Evolutionary conservation across 1,140 invertebrate species (phyloP), one percentile per base, ranked within the genome.

Genomic region (Tetramorium simillimum): DNA sequence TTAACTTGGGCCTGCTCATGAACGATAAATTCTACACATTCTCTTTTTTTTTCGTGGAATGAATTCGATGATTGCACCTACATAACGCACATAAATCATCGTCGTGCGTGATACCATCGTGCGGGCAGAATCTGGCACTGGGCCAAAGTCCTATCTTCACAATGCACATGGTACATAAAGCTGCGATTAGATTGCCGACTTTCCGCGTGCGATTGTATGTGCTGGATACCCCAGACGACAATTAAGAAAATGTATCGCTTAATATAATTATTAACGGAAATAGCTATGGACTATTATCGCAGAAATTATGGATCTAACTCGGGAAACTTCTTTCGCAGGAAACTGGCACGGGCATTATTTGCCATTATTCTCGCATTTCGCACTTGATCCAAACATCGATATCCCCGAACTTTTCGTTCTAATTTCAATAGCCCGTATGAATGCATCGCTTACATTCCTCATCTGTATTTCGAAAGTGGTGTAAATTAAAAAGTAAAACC

Each of bases 21-120:
- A 9, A n/a, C 33, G 3, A 33, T 33, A 33, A 33, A 14, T n/a
- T 51, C 12, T 12, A 58, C 40, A 18, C 3, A 80, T 46, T 24
- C 33, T 16, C 18, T 49, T 67, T 33, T 51, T 67, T 69, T 46
- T 28, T 67, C 62, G 3, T n/a, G 28, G 43, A 65, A 51, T 10
- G 46, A 37, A 80, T 70, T 65, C n/a, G 69, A 82, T 16, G 80
- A 82, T 82, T 58, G 51, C 40, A 51, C 62, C 46, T 53, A 82
- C 18, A 21, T 72, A 72, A 82, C 67, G 3, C 16, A 40, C 56
- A 73, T 84, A 73, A 84, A 75, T 84, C 80, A 60, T 84, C 69
- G 53, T 72, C 21, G n/a, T 18, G 37, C 18, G 40, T 40, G 80
- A 73, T 84, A 84, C 49, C 40, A 84, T 75, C 69, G 69, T 49